These are phyloP conservation scores for Parazoanthus swiftii DNA, from an alignment of 92 coral and sea anemone genomes.

Conservation along the genomic window DNA sequence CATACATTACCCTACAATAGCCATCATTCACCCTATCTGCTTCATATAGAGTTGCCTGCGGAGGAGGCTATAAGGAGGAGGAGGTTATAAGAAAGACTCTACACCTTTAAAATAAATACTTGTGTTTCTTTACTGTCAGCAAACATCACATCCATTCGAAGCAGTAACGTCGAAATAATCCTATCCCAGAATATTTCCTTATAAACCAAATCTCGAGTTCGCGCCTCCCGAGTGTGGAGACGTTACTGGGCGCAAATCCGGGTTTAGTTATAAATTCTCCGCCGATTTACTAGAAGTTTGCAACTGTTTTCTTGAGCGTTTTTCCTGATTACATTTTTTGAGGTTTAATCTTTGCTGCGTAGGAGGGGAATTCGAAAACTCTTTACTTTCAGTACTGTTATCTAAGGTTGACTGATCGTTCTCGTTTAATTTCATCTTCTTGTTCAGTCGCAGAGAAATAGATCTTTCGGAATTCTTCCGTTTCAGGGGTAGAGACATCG, in stretches of 20 bases:
- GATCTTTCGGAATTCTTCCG: not conserved
- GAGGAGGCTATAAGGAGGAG: too few species aligned
- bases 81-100: not conserved
- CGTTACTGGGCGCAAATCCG: not conserved
- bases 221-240: not conserved
- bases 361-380: not conserved
- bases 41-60: too few species aligned
- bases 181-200: not conserved
- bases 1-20: too few species aligned
- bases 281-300: not conserved
- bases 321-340: not conserved
- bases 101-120: not conserved
- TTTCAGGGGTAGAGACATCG: not conserved
- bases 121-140: not conserved
- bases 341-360: not conserved
- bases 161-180: not conserved
- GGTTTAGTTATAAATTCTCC: not conserved
- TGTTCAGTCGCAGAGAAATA: slow-evolving; percentile 2
- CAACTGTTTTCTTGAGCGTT: not conserved
- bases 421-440: not conserved
- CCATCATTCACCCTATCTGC: too few species aligned
- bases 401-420: not conserved
- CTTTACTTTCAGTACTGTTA: not conserved
- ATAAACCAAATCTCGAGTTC: not conserved
- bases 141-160: not conserved